These are phyloP conservation scores for Apodemus sylvaticus DNA, from an alignment of 2,113 vertebrate genomes.

Conservation along the genomic window DNA sequence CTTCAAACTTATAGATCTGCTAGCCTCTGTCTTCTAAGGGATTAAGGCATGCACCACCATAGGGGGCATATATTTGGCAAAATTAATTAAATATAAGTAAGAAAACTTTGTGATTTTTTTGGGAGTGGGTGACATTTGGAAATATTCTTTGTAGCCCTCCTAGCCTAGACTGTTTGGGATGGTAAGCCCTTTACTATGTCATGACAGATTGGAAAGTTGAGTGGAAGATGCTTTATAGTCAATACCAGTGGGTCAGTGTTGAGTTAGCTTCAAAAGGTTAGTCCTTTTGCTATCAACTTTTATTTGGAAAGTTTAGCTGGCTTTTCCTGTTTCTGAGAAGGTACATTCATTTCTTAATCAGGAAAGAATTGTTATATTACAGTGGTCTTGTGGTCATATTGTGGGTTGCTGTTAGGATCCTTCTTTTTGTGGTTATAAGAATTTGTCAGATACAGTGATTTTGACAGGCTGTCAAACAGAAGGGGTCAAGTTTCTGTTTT, in stretches of 20 bases:
- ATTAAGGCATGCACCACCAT: not conserved
- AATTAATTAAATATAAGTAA: slow-evolving; percentile 80
- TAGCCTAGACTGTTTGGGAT: slow-evolving; percentile 80
- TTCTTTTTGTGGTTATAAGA: not conserved
- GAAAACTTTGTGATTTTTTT: slow-evolving; percentile 72
- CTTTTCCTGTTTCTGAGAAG: slow-evolving; percentile 66
- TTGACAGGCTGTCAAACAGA: slow-evolving; percentile 83
- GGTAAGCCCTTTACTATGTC: slow-evolving; percentile 77
- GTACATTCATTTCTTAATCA: slow-evolving; percentile 78
- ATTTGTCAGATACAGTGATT: slow-evolving; percentile 83
- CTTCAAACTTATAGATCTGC: not conserved
- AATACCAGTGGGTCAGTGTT: slow-evolving; percentile 74
- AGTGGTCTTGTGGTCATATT: not conserved
- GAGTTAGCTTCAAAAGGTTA: slow-evolving; percentile 84
- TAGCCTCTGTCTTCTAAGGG: not conserved
- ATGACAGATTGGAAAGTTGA: slow-evolving; percentile 80
- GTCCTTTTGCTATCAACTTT: slow-evolving; percentile 85
- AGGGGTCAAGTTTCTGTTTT: slow-evolving; percentile 75
- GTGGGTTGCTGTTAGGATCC: not conserved
- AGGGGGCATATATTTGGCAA: not conserved
- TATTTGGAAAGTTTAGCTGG: slow-evolving; percentile 87
- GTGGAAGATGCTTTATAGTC: slow-evolving; percentile 81
- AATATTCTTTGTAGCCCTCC: slow-evolving; percentile 63
- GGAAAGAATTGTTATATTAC: not conserved
- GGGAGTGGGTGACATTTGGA: not conserved